Base-by-base conservation (phyloP, 2,888 invertebrate genomes). In the Tupiocoris notatus region DNA sequence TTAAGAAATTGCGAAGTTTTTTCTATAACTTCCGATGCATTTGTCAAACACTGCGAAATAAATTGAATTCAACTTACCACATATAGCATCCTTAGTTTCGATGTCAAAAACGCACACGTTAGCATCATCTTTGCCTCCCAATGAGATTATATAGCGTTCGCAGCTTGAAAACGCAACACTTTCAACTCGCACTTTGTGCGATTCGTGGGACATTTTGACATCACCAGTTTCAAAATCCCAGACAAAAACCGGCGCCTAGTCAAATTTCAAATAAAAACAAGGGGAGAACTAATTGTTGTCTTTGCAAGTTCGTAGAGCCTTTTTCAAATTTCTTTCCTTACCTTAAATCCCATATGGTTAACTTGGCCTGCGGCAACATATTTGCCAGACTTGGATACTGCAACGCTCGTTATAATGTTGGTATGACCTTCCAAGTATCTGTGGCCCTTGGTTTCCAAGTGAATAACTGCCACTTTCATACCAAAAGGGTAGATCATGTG, bases 101-200 rank as follows among this genome's bases (percentile, higher is more conserved):
- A 95, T 88, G 83, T 95, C 91, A 90, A 93, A 96, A 0, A 96
- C 89, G 61, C 95, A 91, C 56, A 96, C 88, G 79, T 91, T 91
- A 54, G 94, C 94, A 84, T 96, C 96, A 84, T 96, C 96, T 77
- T 92, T 88, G 0, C 96, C 96, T 0, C 96, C 96, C 57, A 96
- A 86, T 0, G 94, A 93, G 54, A 94, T 88, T 81, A 96, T 86
- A 84, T 91, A 95, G 70, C 89, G 88, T 81, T 93, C 94, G 83
- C 92, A 90, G 1, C 89, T 87, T 0, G 94, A 91, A 83, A 97
- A 96, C 6, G 89, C 87, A n/a, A 96, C 86, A 0, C 92, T 89
- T 85, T 95, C 92, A 0, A 96, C 92, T 54, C 94, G 89, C 0
- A 95, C 95, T 86, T 94, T 94, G 83, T 97, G 97, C 62, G 94